A percentile compares a stretch with the other conserved stretches of the same genome.
phyloP scores from a whole-genome alignment of 2,888 invertebrate species.

The Drosophila kanekoi region DNA sequence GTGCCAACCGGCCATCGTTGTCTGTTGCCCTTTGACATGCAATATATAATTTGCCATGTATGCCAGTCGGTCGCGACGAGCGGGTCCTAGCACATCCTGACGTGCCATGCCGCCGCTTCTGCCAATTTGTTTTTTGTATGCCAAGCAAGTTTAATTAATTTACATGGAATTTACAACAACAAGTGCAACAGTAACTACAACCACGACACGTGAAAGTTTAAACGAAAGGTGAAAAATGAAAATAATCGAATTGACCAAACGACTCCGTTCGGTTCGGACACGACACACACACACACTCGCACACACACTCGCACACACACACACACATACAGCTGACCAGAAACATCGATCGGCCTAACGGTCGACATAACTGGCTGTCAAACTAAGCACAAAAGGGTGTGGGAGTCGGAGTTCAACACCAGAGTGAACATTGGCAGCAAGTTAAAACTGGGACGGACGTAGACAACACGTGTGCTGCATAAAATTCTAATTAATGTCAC shows the following conservation, averaged over 20 bases:
- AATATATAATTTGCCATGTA: slow-evolving; percentile 77
- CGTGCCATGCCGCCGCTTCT: slow-evolving; percentile 48
- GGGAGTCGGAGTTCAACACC: slow-evolving; percentile 3
- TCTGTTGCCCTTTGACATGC: slow-evolving; percentile 80
- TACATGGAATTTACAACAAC: slow-evolving; percentile 79
- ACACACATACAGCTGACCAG: too few species aligned
- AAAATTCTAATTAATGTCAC: slow-evolving; percentile 79
- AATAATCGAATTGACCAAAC: slow-evolving; percentile 78
- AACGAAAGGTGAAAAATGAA: slow-evolving; percentile 80
- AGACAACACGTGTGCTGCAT: slow-evolving; percentile 64
- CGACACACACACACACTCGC: slow-evolving; percentile 26
- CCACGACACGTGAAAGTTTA: slow-evolving; percentile 76
- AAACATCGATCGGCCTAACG: slow-evolving; percentile 52
- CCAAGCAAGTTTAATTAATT: slow-evolving; percentile 81
- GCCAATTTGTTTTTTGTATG: slow-evolving; percentile 77
- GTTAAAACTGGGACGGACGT: slow-evolving; percentile 44
- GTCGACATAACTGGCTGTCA: slow-evolving; percentile 52
- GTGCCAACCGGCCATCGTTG: slow-evolving; percentile 29
- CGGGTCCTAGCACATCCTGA: slow-evolving; percentile 47
- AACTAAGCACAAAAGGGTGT: slow-evolving; percentile 11
- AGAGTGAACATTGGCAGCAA: slow-evolving; percentile 35
- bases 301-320: slow-evolving; percentile 30
- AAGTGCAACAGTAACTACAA: slow-evolving; percentile 52
- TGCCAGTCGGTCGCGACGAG: slow-evolving; percentile 48
- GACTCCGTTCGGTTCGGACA: slow-evolving; percentile 13